These are phyloP conservation scores for Hemicordylus capensis DNA, from an alignment of 2,113 vertebrate species.

Conservation along the genomic window DNA sequence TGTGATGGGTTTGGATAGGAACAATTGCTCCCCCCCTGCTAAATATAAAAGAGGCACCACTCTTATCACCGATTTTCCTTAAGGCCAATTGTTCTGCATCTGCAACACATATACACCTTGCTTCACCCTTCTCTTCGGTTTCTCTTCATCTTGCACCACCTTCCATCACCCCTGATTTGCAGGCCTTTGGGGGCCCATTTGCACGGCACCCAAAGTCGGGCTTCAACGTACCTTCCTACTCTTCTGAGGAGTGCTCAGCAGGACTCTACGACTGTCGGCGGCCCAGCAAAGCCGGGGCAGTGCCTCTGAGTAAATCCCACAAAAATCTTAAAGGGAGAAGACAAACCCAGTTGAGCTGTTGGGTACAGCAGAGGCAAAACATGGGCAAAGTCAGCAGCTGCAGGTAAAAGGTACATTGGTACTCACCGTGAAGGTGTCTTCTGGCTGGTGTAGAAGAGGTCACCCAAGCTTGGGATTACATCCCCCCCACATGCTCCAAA, in stretches of 20 bases:
- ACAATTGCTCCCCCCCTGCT: too few relatives aligned
- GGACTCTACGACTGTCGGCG: slow-evolving; percentile 71
- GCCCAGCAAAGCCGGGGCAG: slow-evolving; percentile 75
- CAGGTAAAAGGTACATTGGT: not conserved
- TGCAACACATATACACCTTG: not conserved
- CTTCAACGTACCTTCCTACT: slow-evolving; percentile 73
- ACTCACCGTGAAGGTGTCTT: too few relatives aligned
- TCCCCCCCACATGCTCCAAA: too few relatives aligned
- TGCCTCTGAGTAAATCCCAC: slow-evolving; percentile 76
- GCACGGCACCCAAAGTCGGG: not conserved
- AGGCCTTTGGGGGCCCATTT: too few relatives aligned
- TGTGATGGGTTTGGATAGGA: too few relatives aligned
- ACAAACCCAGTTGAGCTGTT: not conserved
- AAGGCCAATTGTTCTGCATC: not conserved
- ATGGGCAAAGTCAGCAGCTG: not conserved
- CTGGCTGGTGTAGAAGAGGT: too few relatives aligned
- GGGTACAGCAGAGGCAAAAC: not conserved
- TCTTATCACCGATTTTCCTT: not conserved
- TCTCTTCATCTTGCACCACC: not conserved
- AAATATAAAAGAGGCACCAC: too few relatives aligned
- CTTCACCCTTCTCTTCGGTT: not conserved
- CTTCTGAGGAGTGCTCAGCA: slow-evolving; percentile 76
- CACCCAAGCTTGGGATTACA: too few relatives aligned
- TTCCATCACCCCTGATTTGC: not conserved
- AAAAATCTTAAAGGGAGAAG: slow-evolving; percentile 67